Conservation (phyloP, 2,888 invertebrate species). For the Noctua janthina region DNA sequence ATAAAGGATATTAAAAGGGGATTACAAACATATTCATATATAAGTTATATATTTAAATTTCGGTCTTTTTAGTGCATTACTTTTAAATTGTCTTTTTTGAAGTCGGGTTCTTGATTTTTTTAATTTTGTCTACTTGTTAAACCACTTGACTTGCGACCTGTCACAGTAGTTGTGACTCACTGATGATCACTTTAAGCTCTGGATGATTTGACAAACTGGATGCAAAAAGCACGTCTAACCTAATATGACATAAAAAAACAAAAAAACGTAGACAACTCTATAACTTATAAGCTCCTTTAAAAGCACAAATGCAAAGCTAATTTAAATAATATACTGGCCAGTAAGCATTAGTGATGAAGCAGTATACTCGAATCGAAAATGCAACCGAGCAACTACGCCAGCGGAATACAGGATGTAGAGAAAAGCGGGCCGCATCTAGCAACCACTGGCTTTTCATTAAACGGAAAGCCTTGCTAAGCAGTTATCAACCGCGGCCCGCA, state of each 20-base stretch:
- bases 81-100: no score
- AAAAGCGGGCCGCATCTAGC: constrained; percentile 47
- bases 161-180: neutral
- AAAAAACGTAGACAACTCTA: constrained; percentile 13
- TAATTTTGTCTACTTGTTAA: neutral
- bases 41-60: no score
- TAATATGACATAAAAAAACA: constrained; percentile 8
- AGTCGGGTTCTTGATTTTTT: no score
- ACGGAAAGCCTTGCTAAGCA: constrained; percentile 68
- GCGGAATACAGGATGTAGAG: constrained; percentile 51
- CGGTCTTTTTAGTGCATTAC: no score
- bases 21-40: no score
- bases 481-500: constrained; percentile 63
- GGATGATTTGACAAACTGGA: neutral
- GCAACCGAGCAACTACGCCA: constrained; percentile 50
- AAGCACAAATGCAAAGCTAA: constrained; percentile 40
- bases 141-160: neutral
- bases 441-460: constrained; percentile 69
- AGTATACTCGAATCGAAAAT: constrained; percentile 52
- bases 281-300: constrained; percentile 26
- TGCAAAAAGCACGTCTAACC: constrained; percentile 8
- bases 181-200: neutral
- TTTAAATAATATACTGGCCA: constrained; percentile 51
- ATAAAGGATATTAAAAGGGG: no score
- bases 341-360: constrained; percentile 57